A percentile compares a stretch with the other conserved stretches of the same genome.
phyloP scores from a whole-genome alignment of 1,140 invertebrate species.

The Chelonus insularis region DNA sequence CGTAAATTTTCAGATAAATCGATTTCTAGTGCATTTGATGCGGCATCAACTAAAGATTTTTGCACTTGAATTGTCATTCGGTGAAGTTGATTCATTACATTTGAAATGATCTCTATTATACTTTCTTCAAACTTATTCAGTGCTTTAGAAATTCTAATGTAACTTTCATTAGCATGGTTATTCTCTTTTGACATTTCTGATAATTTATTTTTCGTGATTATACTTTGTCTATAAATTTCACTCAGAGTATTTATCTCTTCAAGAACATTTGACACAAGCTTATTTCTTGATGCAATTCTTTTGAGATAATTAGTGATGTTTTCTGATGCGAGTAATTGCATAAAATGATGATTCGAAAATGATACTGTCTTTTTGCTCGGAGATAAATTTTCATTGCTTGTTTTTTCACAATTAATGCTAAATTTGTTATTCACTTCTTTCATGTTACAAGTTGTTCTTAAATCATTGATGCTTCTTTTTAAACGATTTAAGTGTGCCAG shows the following conservation, averaged over 20 bases:
- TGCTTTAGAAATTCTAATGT: conserved; percentile 14
- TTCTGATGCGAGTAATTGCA: conserved; percentile 16
- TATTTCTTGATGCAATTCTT: conserved; percentile 16
- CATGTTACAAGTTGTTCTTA: not conserved
- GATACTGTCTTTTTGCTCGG: too few relatives aligned
- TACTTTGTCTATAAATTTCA: conserved; percentile 17
- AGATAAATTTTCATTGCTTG: too few relatives aligned
- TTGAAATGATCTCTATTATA: conserved; percentile 6
- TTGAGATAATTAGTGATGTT: conserved; percentile 25
- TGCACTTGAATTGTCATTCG: not conserved
- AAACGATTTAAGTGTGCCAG: too few relatives aligned
- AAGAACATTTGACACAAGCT: conserved; percentile 7
- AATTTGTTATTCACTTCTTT: not conserved
- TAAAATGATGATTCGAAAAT: too few relatives aligned
- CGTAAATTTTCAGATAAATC: conserved; percentile 10
- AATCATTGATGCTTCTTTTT: too few relatives aligned
- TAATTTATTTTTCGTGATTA: too few relatives aligned
- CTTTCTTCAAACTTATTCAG: conserved; percentile 29
- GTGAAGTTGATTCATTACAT: conserved; percentile 15
- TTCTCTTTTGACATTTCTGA: conserved; percentile 15
- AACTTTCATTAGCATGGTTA: not conserved
- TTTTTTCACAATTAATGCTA: not conserved
- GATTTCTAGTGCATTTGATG: not conserved
- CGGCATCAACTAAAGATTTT: conserved; percentile 5
- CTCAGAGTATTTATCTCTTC: conserved; percentile 13